Evolutionary conservation across 2,113 vertebrate species (phyloP).

Genomic region (Larimichthys crocea): DNA sequence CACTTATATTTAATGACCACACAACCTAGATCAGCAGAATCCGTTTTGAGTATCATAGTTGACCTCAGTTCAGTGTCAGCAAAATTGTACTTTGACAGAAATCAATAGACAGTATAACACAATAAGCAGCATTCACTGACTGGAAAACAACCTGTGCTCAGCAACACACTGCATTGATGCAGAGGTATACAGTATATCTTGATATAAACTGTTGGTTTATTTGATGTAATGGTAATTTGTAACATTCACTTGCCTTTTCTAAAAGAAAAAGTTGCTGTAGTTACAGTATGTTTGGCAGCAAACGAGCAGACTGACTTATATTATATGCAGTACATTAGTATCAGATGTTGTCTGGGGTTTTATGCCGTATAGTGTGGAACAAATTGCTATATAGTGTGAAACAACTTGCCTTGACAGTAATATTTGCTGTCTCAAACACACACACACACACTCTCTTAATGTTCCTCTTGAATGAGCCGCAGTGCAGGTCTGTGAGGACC

Average conservation of each 20-base stretch:
- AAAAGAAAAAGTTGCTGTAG: neutral
- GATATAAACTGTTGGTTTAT: neutral
- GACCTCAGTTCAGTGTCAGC: neutral
- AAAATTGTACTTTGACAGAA: neutral
- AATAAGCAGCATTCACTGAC: neutral
- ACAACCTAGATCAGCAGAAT: neutral
- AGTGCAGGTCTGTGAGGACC: constrained; percentile 5
- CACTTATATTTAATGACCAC: neutral
- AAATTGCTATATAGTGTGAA: constrained; percentile 6
- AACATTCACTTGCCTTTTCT: neutral
- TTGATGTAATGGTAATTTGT: neutral
- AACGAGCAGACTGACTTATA: neutral
- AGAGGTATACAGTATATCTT: neutral
- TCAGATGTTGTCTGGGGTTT: neutral
- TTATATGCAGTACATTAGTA: neutral
- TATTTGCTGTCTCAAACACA: neutral
- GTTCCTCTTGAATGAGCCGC: constrained; percentile 26
- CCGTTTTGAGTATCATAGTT: neutral
- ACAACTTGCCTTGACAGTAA: constrained; percentile 27
- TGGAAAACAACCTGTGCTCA: neutral
- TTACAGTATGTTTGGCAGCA: neutral
- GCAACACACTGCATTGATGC: neutral
- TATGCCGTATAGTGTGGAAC: neutral
- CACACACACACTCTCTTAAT: neutral
- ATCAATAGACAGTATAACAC: neutral